Evolutionary conservation across 2,113 vertebrate species (phyloP).

Genomic region (Hippocampus barbouri): DNA sequence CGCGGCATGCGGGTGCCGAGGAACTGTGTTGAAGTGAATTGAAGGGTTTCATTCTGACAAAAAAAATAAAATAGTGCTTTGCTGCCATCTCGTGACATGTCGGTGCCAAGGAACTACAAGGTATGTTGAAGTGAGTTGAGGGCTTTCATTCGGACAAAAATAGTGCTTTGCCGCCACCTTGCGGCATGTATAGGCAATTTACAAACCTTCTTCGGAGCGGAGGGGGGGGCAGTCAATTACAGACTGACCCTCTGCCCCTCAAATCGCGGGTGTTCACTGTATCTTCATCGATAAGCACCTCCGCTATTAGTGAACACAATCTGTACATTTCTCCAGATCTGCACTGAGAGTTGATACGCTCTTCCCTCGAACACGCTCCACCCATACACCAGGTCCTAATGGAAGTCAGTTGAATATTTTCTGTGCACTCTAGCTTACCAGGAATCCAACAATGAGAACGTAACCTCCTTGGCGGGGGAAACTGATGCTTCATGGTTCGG

Average conservation of each 20-base stretch:
- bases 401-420: neutral
- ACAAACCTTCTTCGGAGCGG: neutral
- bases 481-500: neutral
- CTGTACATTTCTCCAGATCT: neutral
- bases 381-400: neutral
- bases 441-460: neutral
- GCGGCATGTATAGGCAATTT: neutral
- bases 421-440: neutral
- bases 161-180: neutral
- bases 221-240: too few species aligned
- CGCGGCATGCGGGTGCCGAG: neutral
- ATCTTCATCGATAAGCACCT: neutral
- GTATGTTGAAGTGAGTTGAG: neutral
- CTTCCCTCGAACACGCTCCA: neutral
- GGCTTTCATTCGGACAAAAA: neutral
- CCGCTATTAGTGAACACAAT: neutral
- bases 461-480: neutral
- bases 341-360: neutral
- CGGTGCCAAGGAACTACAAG: neutral
- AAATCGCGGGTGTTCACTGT: neutral
- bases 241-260: too few species aligned
- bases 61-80: neutral
- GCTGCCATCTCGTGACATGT: neutral
- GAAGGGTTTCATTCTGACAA: neutral
- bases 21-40: neutral